phyloP scores from a whole-genome alignment of 1,140 invertebrate genomes.

The Medauroidea extradentata region DNA sequence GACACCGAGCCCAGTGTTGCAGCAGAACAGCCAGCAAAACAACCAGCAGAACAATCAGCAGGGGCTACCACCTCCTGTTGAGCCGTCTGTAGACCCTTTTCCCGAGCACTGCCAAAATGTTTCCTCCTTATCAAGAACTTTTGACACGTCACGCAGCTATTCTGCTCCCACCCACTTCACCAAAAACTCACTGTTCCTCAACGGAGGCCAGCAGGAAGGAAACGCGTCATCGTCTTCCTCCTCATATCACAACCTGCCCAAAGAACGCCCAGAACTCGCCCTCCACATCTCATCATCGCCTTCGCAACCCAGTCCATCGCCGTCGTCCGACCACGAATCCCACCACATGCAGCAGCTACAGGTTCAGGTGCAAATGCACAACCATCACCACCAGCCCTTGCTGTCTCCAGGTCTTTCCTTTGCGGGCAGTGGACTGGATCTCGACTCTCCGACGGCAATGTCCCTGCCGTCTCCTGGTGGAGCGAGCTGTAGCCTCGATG shows the following conservation, averaged over 20 bases:
- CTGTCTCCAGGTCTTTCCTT: slow-evolving; percentile 67
- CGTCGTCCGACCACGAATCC: background rate
- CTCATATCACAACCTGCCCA: slow-evolving; percentile 11
- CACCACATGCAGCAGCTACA: slow-evolving; percentile 23
- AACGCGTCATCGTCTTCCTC: background rate
- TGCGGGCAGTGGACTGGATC: slow-evolving; percentile 59
- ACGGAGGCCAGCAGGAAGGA: background rate
- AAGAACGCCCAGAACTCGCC: slow-evolving; percentile 43
- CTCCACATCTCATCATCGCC: slow-evolving; percentile 37
- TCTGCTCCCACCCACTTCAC: slow-evolving; percentile 25
- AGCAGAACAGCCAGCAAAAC: slow-evolving; percentile 51
- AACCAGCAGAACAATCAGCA: slow-evolving; percentile 50
- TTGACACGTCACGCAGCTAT: slow-evolving; percentile 41
- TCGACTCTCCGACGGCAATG: slow-evolving; percentile 67
- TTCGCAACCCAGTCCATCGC: slow-evolving; percentile 8
- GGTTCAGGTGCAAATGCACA: slow-evolving; percentile 54
- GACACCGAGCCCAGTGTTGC: slow-evolving; percentile 43
- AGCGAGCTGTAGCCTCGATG: slow-evolving; percentile 63
- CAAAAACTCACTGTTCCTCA: slow-evolving; percentile 18
- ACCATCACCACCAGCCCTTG: slow-evolving; percentile 50
- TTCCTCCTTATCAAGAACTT: slow-evolving; percentile 39
- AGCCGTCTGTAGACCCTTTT: slow-evolving; percentile 61
- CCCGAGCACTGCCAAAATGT: slow-evolving; percentile 57
- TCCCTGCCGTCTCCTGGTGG: slow-evolving; percentile 69
- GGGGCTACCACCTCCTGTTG: slow-evolving; percentile 60